Evolutionary conservation across 2,888 invertebrate genomes (phyloP), one percentile per base, ranked within the genome.

Genomic region (Tridacna gigas): DNA sequence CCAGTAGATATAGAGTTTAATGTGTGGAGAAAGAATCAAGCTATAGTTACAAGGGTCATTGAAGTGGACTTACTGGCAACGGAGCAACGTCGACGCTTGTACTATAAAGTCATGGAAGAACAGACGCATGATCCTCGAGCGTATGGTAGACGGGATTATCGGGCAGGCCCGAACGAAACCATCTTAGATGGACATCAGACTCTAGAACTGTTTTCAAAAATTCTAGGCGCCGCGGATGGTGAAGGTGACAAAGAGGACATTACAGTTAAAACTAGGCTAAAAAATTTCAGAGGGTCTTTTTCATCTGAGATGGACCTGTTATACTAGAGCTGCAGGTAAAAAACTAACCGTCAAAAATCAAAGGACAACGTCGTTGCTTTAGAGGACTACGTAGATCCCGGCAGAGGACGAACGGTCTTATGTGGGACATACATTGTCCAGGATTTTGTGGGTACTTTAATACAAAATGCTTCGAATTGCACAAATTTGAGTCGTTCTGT

Each of bases 1-100:
- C 94, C 94, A 7, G 91, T 94, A 25, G 91, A 94, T 78, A 90
- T 92, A 12, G 93, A 93, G 71, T 92, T 93, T 77, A 94, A 94
- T 84, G 92, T 94, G 74, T 94, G 94, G 93, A 90, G 94, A 73
- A 94, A 94, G 86, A 93, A 92, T 26, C 92, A 93, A 47, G 94
- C 94, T 37, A 93, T 94, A 65, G 94, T 94, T 13, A 94, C 94
- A 12, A 79, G 94, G 7, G 89, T 92, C 25, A 94, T 94, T 67
- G 94, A 94, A 84, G 93, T 94, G n/a, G 94, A 94, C 86, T 88
- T 94, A 63, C 86, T 91, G 61, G 94, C 93, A 26, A 94, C 92
- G 15, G 93, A 92, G 48, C 94, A 94, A 82, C 88, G 94, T 25
- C 87, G 93, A 56, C 91, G 92, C 18, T 86, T 94, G 75, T 93